A percentile compares a stretch with the other conserved stretches of the same genome.
phyloP scores from a whole-genome alignment of 2,888 invertebrate species.

The Frankliniella intonsa region DNA sequence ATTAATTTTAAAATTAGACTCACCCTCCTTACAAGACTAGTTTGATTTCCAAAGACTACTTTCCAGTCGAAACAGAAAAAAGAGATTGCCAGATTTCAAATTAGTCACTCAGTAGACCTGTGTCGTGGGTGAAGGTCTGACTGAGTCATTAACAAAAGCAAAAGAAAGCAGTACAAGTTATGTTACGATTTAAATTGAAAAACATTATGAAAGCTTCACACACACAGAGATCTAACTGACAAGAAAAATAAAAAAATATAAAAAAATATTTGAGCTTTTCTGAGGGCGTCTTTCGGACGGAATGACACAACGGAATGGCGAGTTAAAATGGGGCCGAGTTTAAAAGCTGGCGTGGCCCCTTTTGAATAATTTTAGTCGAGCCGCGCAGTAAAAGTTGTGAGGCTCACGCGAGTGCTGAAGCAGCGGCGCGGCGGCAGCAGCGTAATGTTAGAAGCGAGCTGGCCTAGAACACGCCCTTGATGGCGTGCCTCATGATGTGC shows the following conservation, averaged over 20 bases:
- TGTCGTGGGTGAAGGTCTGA: background rate
- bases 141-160: too few species aligned
- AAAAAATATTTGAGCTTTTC: background rate
- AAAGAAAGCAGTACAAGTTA: background rate
- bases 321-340: too few species aligned
- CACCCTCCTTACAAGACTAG: background rate
- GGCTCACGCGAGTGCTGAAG: too few species aligned
- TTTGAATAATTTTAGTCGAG: too few species aligned
- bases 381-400: too few species aligned
- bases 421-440: too few species aligned
- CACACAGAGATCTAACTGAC: background rate
- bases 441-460: too few species aligned
- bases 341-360: too few species aligned
- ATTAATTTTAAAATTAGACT: background rate
- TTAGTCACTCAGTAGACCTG: background rate
- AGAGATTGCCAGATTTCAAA: conserved; percentile 14
- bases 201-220: background rate
- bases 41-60: background rate
- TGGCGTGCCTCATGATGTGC: conserved; percentile 55
- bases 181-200: background rate
- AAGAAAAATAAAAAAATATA: background rate
- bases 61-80: background rate
- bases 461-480: conserved; percentile 52
- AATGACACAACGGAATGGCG: background rate
- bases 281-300: background rate